Conservation (phyloP, 2,797 vertebrate species). For the Syngnathus rostellatus region DNA sequence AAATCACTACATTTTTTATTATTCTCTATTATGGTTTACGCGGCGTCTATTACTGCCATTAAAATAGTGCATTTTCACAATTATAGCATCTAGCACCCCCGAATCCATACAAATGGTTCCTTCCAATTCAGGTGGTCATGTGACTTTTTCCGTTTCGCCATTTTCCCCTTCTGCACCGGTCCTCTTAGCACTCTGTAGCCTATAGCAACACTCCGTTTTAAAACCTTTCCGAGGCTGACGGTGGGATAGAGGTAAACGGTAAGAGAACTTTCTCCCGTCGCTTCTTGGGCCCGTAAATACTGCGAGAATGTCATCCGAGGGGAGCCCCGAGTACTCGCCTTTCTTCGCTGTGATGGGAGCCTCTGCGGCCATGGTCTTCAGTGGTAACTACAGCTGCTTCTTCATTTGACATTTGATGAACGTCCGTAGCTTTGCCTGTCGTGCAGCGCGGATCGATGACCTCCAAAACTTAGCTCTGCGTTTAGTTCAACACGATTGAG, state of each 20-base stretch:
- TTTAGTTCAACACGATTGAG: no score
- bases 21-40: not conserved
- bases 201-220: conserved; percentile 22
- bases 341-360: conserved; percentile 98
- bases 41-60: no score
- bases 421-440: not conserved
- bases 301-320: conserved; percentile 64
- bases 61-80: not conserved
- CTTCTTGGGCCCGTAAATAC: conserved; percentile 38
- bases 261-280: conserved; percentile 20
- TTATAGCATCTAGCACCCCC: conserved; percentile 30
- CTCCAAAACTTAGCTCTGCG: not conserved
- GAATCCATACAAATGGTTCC: conserved; percentile 35
- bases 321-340: conserved; percentile 81
- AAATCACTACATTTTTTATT: rapidly evolving
- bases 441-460: not conserved
- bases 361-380: conserved; percentile 93
- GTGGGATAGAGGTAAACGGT: conserved; percentile 13
- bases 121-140: conserved; percentile 56
- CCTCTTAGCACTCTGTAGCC: conserved; percentile 38
- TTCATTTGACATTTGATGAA: conserved; percentile 10
- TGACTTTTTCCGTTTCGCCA: conserved; percentile 81
- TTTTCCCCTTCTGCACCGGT: conserved; percentile 86
- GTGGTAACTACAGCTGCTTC: conserved; percentile 74
- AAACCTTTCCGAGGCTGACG: conserved; percentile 26